Evolutionary conservation across 2,797 vertebrate genomes (phyloP).

Genomic region (Pangasius krempfi): DNA sequence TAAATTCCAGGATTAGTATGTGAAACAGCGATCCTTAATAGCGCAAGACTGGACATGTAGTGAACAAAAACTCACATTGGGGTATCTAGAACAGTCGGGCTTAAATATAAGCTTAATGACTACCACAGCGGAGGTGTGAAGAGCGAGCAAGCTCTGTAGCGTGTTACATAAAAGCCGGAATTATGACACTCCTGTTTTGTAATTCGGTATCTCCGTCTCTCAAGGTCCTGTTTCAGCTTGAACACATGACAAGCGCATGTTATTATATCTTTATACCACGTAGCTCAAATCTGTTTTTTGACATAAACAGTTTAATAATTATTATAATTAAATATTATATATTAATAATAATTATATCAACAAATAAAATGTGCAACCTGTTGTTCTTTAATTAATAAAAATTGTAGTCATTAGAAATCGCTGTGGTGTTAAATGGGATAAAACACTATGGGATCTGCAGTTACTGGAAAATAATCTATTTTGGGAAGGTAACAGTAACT

Average conservation of each 20-base stretch:
- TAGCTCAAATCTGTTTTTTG: neutral
- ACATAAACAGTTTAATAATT: neutral
- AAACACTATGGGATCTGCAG: neutral
- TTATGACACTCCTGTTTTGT: neutral
- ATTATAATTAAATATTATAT: too few relatives aligned
- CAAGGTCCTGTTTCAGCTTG: neutral
- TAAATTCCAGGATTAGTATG: neutral
- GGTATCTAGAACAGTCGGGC: neutral
- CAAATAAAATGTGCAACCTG: neutral
- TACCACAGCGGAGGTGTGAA: slow-evolving; percentile 14
- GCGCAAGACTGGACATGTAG: neutral
- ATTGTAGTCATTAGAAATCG: neutral
- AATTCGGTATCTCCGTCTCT: neutral
- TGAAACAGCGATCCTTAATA: neutral
- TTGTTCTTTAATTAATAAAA: neutral
- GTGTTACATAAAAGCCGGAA: neutral
- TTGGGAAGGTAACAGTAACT: neutral
- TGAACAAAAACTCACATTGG: neutral
- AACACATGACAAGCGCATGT: too few relatives aligned
- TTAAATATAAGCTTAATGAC: slow-evolving; percentile 5
- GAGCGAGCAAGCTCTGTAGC: neutral
- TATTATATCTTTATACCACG: neutral
- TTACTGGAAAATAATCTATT: neutral
- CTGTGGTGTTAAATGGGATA: neutral
- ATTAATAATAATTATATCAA: neutral